Evolutionary conservation across 30 jellyfish, hydroid and myxozoan species (phyloP).

Genomic region (Phacellophora camtschatica): DNA sequence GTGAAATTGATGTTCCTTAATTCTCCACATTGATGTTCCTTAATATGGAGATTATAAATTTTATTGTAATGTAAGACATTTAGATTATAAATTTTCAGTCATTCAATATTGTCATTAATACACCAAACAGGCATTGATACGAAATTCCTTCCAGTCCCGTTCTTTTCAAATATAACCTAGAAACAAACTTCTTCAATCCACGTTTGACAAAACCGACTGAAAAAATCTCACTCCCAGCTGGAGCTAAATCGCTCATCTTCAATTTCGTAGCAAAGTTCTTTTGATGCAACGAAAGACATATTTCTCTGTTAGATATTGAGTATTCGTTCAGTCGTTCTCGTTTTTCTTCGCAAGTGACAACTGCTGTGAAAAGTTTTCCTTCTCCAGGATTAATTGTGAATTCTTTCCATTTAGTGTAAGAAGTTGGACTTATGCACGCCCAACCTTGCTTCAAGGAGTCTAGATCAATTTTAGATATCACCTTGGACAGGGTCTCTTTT

Average conservation of each 20-base stretch:
- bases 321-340: slow-evolving; percentile 32
- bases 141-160: slow-evolving; percentile 32
- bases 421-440: slow-evolving; percentile 55
- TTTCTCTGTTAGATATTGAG: slow-evolving; percentile 17
- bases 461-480: slow-evolving; percentile 17
- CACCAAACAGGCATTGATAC: neutral
- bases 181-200: slow-evolving; percentile 2
- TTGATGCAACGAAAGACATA: slow-evolving; percentile 15
- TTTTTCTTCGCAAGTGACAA: slow-evolving; percentile 40
- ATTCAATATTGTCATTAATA: slow-evolving; percentile 26
- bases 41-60: too few relatives aligned
- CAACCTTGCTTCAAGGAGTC: slow-evolving; percentile 42
- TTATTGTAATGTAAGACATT: neutral
- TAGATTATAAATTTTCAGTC: neutral
- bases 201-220: slow-evolving; percentile 2
- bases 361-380: slow-evolving; percentile 16
- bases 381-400: slow-evolving; percentile 21
- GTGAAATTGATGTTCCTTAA: too few relatives aligned
- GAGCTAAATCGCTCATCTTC: neutral
- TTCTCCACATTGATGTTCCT: too few relatives aligned
- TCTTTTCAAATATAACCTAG: slow-evolving; percentile 19
- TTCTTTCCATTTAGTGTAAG: slow-evolving; percentile 46
- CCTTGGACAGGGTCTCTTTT: neutral
- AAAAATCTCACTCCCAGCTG: neutral
- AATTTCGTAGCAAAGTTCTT: neutral